Base-by-base conservation (phyloP, 2,888 invertebrate species). In the Lasioglossum calceatum region DNA sequence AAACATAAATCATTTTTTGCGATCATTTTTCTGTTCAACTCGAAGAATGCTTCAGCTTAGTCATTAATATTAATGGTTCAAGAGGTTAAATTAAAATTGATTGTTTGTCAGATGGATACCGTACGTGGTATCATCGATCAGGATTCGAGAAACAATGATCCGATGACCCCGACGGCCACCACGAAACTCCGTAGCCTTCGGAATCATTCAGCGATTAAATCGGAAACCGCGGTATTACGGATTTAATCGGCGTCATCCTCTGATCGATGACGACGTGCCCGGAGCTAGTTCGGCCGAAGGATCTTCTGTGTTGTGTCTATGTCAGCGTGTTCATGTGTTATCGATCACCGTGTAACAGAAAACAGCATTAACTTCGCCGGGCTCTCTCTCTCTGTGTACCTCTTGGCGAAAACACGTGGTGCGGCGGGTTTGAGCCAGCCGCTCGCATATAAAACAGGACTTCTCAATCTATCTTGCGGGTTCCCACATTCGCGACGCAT, bases 401-500 rank as follows among this genome's bases (percentile, higher is more conserved):
- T 80, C 74, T 81, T 84, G 80, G 80, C 81, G 54, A 81, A 81
- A 84, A 73, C 83, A 84, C 76, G 83, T 50, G 74, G 64, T 64
- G 76, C 80, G 64, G 71, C 76, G 50, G 61, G 83, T 64, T 80
- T 77, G 36, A 79, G 58, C 50, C 42, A 36, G 32, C 50, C 64
- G 47, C 64, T 32, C 64, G 82, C 39, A 77, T 82, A 74, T 54
- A 67, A 72, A 82, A 78, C 78, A 50, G 72, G 50, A 39, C 71
- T 77, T 32, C 81, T 81, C 75, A 50, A 64, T 58, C 67, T 39
- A 27, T 81, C 81, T 88, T 81, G 82, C 84, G 84, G 79, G 88
- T 91, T 90, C 91, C 88, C 89, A 90, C 91, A 91, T 89, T 87
- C 90, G 85, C 79, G 79, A 83, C 86, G 79, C 85, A 85, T 87